These are phyloP conservation scores for Chaenocephalus aceratus DNA, from an alignment of 2,113 vertebrate genomes.

Conservation along the genomic window DNA sequence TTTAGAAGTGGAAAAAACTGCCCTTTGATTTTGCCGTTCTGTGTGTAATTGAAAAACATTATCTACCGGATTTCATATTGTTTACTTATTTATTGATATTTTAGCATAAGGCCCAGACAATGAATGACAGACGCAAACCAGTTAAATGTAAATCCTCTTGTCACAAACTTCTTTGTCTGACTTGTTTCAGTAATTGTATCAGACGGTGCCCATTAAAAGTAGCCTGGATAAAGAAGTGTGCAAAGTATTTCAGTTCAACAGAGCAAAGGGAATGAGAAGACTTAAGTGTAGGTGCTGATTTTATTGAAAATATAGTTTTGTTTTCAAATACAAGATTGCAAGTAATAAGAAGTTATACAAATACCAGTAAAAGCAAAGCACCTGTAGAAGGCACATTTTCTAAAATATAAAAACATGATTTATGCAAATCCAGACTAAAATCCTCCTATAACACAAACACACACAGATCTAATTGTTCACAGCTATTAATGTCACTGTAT, in stretches of 20 bases:
- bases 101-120: not conserved
- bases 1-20: not conserved
- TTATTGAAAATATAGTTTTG: constrained; percentile 9
- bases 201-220: too few species aligned
- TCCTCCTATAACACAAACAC: constrained; percentile 7
- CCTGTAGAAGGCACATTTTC: not conserved
- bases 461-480: constrained; percentile 18
- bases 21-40: not conserved
- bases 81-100: not conserved
- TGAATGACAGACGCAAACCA: not conserved
- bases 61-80: not conserved
- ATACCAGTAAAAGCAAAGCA: constrained; percentile 2
- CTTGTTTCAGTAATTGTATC: too few species aligned
- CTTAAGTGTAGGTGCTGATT: constrained; percentile 21
- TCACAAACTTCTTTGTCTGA: too few species aligned
- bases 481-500: constrained; percentile 26
- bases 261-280: not conserved
- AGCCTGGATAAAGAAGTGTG: too few species aligned
- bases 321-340: constrained; percentile 5
- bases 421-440: constrained; percentile 3
- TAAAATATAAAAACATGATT: constrained; percentile 31
- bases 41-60: too few species aligned
- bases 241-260: not conserved
- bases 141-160: too few species aligned
- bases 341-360: constrained; percentile 1